A percentile compares a stretch with the other conserved stretches of the same genome.
These are phyloP conservation scores for Trididemnum nubilum DNA, from an alignment of 23 tunicate genomes.

Conservation along the genomic window DNA sequence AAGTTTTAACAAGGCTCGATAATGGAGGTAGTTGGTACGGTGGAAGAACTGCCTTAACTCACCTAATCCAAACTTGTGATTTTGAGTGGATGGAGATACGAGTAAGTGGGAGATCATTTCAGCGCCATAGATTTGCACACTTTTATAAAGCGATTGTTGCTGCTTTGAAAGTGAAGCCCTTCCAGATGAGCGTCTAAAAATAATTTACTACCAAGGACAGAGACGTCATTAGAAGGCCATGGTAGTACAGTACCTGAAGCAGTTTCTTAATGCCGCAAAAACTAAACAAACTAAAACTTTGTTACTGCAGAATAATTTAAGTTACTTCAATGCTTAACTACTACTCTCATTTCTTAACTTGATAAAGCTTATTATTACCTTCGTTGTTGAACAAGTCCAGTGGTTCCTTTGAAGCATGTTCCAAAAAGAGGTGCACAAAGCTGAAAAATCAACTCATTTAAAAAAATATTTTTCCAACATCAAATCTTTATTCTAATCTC, in stretches of 20 bases:
- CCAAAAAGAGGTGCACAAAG: conserved; percentile 36
- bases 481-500: no score
- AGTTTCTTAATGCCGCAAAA: no score
- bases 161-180: conserved; percentile 15
- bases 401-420: conserved; percentile 12
- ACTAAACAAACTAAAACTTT: no score
- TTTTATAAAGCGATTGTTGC: conserved; percentile 14
- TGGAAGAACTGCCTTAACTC: no score
- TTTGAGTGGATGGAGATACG: conserved; percentile 3
- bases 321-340: no score
- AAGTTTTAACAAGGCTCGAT: no score
- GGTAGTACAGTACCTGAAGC: no score
- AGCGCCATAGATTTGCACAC: conserved; percentile 48
- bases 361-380: no score
- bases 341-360: no score
- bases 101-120: conserved; percentile 59
- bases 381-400: neutral
- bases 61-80: conserved; percentile 4
- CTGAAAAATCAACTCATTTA: conserved; percentile 20
- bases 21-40: no score
- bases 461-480: no score
- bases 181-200: conserved; percentile 34
- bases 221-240: neutral
- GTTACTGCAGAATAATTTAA: no score
- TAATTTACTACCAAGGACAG: neutral